phyloP scores from a whole-genome alignment of 2,888 invertebrate species.

The Halocaridina rubra region DNA sequence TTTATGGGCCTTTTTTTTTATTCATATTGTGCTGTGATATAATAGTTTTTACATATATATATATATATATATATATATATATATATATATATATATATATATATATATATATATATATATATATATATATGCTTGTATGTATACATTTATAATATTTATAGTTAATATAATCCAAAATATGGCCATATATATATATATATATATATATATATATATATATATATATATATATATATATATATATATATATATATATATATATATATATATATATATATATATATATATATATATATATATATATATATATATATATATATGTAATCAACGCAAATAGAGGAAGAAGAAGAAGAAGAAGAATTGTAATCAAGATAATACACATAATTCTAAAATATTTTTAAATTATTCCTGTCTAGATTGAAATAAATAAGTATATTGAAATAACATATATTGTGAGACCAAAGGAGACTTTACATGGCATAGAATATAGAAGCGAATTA shows the following conservation, averaged over 20 bases:
- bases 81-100: conserved; percentile 16
- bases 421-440: not conserved
- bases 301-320: not conserved
- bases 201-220: conserved; percentile 6
- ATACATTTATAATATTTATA: not conserved
- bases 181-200: not conserved
- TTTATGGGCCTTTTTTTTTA: too few relatives aligned
- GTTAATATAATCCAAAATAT: not conserved
- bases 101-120: conserved; percentile 7
- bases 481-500: too few relatives aligned
- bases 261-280: conserved; percentile 14
- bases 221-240: not conserved
- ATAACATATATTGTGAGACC: not conserved
- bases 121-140: conserved; percentile 2
- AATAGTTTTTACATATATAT: not conserved
- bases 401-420: not conserved
- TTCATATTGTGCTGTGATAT: too few relatives aligned
- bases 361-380: too few relatives aligned
- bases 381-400: not conserved
- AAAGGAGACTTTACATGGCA: too few relatives aligned
- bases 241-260: conserved; percentile 12
- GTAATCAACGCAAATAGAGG: not conserved
- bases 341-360: not conserved
- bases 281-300: conserved; percentile 2
- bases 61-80: conserved; percentile 2